Conservation (phyloP, 2,888 invertebrate species). For the Caenorhabditis zanzibari region DNA sequence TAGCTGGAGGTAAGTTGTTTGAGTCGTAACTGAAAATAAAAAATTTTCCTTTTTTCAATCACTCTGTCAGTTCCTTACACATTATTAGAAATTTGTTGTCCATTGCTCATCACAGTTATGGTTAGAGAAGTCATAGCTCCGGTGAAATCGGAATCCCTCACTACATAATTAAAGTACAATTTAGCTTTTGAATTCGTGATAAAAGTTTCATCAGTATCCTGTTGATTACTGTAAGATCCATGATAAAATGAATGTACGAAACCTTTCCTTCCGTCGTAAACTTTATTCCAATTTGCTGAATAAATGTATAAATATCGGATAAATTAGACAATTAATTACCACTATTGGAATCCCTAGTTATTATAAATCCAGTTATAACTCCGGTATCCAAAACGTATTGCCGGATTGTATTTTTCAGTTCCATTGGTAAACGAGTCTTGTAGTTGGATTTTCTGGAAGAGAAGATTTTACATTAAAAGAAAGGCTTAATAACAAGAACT, state of each 20-base stretch:
- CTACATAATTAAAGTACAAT: constrained; percentile 37
- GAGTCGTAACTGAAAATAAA: constrained; percentile 29
- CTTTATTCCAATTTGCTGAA: constrained; percentile 48
- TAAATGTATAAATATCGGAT: not conserved
- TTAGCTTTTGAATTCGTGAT: not conserved
- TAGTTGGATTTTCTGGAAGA: constrained; percentile 33
- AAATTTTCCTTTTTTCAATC: too few relatives aligned
- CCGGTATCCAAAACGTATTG: constrained; percentile 29
- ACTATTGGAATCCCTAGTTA: constrained; percentile 9
- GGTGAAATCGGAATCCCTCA: constrained; percentile 33
- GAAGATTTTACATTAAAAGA: not conserved
- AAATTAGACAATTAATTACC: constrained; percentile 9
- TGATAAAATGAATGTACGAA: constrained; percentile 50
- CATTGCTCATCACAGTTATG: constrained; percentile 17
- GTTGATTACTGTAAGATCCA: constrained; percentile 25
- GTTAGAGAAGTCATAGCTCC: constrained; percentile 14
- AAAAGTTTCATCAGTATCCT: constrained; percentile 45
- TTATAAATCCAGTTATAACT: not conserved
- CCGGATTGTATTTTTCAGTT: constrained; percentile 41
- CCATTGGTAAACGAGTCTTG: constrained; percentile 37
- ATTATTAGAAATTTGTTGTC: constrained; percentile 3
- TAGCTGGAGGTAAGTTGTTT: constrained; percentile 17
- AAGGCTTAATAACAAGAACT: not conserved
- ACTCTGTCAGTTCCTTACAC: not conserved
- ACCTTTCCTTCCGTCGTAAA: constrained; percentile 43